A percentile compares a stretch with the other conserved stretches of the same genome.
These are phyloP conservation scores for Actenoides hombroni DNA, from an alignment of 2,113 vertebrate genomes.

Conservation along the genomic window DNA sequence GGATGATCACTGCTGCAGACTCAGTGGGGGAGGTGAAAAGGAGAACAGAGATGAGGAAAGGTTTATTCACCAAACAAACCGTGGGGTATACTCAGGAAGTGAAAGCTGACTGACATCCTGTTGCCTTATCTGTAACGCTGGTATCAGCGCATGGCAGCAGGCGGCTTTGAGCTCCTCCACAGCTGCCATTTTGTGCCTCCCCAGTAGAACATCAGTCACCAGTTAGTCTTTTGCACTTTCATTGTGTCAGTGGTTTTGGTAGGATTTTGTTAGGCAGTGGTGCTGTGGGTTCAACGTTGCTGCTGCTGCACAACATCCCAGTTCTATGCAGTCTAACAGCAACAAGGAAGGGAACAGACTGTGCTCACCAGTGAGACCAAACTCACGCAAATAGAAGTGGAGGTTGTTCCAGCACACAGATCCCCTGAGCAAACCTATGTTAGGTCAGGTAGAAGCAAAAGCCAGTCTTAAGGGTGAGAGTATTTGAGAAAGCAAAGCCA, in stretches of 20 bases:
- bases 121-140: neutral
- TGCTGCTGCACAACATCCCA: neutral
- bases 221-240: neutral
- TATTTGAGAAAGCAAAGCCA: neutral
- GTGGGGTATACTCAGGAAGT: neutral
- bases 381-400: neutral
- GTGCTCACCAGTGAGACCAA: neutral
- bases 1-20: neutral
- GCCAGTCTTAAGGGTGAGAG: neutral
- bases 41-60: neutral
- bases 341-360: neutral
- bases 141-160: rapidly evolving
- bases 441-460: neutral
- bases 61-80: neutral
- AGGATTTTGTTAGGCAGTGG: neutral
- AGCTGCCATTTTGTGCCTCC: neutral
- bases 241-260: rapidly evolving
- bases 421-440: neutral
- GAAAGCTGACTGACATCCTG: neutral
- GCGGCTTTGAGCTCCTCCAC: neutral
- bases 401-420: neutral
- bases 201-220: neutral
- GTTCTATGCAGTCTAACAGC: neutral
- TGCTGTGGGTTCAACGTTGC: neutral
- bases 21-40: neutral